phyloP scores from a whole-genome alignment of 1,140 invertebrate genomes.

The Elysia chlorotica region DNA sequence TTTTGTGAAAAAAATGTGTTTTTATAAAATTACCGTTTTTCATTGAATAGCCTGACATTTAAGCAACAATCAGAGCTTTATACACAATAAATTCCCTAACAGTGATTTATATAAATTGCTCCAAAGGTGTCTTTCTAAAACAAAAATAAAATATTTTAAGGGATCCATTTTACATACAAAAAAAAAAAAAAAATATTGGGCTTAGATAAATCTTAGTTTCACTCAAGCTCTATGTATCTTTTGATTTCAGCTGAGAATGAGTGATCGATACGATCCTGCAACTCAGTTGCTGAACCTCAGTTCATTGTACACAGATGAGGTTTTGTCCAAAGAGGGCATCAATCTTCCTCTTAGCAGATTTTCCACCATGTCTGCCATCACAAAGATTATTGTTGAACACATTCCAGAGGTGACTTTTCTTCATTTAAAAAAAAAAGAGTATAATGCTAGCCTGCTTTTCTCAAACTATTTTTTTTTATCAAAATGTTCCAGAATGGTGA shows the following conservation, averaged over 20 bases:
- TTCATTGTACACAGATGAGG: slow-evolving; percentile 1
- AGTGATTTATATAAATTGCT: neutral
- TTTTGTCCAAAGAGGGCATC: slow-evolving; percentile 2
- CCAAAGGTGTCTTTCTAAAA: neutral
- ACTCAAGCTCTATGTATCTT: neutral
- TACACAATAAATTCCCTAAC: neutral
- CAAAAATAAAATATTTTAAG: neutral
- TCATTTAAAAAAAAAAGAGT: too few relatives aligned
- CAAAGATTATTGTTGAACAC: slow-evolving; percentile 17
- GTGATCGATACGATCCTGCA: slow-evolving; percentile 17
- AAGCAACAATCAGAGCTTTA: neutral
- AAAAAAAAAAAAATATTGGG: neutral
- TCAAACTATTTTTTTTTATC: too few relatives aligned
- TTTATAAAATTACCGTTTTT: too few relatives aligned
- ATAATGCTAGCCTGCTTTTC: too few relatives aligned
- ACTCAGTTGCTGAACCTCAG: slow-evolving; percentile 19
- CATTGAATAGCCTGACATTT: too few relatives aligned
- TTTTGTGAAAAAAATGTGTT: too few relatives aligned
- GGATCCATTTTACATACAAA: neutral
- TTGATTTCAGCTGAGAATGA: slow-evolving; percentile 6
- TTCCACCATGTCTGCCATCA: slow-evolving; percentile 10
- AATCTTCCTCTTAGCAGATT: slow-evolving; percentile 6
- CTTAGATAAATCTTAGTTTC: neutral
- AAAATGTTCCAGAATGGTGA: too few relatives aligned
- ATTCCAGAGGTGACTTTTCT: slow-evolving; percentile 22